These are phyloP conservation scores for Ichneumoninae sp. DNA, from an alignment of 2,888 invertebrate genomes.

Conservation along the genomic window DNA sequence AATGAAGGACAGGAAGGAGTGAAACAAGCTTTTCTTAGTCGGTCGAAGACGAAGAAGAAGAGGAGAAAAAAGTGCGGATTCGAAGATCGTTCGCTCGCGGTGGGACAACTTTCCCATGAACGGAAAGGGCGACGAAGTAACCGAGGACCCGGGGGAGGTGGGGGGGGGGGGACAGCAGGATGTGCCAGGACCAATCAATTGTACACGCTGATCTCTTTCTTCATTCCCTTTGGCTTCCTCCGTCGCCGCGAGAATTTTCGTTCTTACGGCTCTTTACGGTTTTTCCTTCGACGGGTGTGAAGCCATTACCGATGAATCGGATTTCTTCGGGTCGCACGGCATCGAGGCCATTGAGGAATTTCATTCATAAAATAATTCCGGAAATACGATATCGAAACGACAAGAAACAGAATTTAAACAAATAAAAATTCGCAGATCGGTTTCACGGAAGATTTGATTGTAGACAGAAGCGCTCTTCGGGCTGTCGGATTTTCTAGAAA, in stretches of 20 bases:
- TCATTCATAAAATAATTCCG: neutral
- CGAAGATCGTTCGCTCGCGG: slow-evolving; percentile 69
- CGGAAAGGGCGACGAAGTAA: slow-evolving; percentile 64
- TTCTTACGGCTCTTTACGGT: slow-evolving; percentile 64
- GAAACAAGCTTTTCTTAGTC: slow-evolving; percentile 49
- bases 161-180: slow-evolving; percentile 77
- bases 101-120: slow-evolving; percentile 83
- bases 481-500: slow-evolving; percentile 61
- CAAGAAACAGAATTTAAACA: neutral
- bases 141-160: slow-evolving; percentile 68
- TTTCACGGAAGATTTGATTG: neutral
- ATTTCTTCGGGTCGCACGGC: neutral
- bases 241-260: slow-evolving; percentile 62
- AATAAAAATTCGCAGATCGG: neutral
- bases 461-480: neutral
- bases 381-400: neutral
- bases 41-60: slow-evolving; percentile 43
- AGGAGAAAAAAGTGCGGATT: slow-evolving; percentile 67
- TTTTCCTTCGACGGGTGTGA: slow-evolving; percentile 12
- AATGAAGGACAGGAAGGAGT: slow-evolving; percentile 26
- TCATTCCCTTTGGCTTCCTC: slow-evolving; percentile 64
- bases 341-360: neutral
- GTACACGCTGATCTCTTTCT: slow-evolving; percentile 81
- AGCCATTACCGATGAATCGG: neutral
- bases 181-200: slow-evolving; percentile 84